Conservation (phyloP, 2,888 invertebrate species). For the Plemyria rubiginata region DNA sequence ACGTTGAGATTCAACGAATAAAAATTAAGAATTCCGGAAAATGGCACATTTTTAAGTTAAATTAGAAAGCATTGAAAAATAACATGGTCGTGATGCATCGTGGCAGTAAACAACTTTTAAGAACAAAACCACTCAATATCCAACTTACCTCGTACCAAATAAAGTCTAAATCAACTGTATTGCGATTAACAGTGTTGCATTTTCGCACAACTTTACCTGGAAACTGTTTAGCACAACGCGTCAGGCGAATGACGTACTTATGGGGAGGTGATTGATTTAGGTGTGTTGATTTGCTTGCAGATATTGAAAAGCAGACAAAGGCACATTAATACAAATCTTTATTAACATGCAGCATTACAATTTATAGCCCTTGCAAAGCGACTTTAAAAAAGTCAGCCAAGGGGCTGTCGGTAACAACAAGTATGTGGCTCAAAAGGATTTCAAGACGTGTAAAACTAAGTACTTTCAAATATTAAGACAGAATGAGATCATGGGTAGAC, state of each 20-base stretch:
- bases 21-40: background rate
- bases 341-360: too few relatives aligned
- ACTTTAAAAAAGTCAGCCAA: too few relatives aligned
- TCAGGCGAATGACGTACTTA: slow-evolving; percentile 23
- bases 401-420: background rate
- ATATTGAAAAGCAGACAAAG: slow-evolving; percentile 22
- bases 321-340: background rate
- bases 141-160: slow-evolving; percentile 16
- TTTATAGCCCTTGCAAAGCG: too few relatives aligned
- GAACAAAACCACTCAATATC: slow-evolving; percentile 22
- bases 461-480: slow-evolving; percentile 12
- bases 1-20: background rate
- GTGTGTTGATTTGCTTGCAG: background rate
- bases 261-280: slow-evolving; percentile 23
- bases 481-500: slow-evolving; percentile 33
- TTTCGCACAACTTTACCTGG: slow-evolving; percentile 37
- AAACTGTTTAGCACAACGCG: slow-evolving; percentile 26
- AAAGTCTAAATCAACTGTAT: slow-evolving; percentile 16
- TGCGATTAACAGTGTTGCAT: slow-evolving; percentile 16
- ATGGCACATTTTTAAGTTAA: background rate
- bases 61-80: background rate
- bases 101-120: slow-evolving; percentile 6
- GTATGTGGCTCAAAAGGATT: background rate
- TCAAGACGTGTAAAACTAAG: background rate
- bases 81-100: slow-evolving; percentile 20